Evolutionary conservation across 2,888 invertebrate genomes (phyloP), one percentile per base, ranked within the genome.

Genomic region (Thelaira solivaga): DNA sequence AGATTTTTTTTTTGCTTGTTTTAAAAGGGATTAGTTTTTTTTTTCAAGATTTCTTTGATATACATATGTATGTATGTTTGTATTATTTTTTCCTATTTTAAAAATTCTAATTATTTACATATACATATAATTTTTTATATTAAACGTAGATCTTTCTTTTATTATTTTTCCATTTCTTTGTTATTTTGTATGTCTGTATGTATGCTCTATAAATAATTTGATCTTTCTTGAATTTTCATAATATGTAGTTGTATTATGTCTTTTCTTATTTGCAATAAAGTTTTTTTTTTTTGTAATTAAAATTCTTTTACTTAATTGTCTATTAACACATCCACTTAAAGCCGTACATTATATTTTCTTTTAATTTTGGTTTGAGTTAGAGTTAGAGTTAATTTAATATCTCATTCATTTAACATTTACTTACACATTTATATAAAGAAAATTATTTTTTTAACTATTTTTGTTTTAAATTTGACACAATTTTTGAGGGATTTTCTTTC

Each of bases 201-300:
- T 10, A 41, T 61, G 64, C 39, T 26, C 78, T 78, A 78, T 69
- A 78, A 78, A 78, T 78, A 74, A 78, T 74, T 74, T 78, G 78
- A 78, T 78, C 78, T 78, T 78, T 78, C 78, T 69, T 78, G 78
- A 78, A 78, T 78, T 78, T 78, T 74, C 78, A 74, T 78, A 78
- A 74, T 73, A n/a, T n/a, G n/a, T n/a, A 61, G 18, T 49, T 72
- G 26, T 39, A 43, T 72, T 71, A 51, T 51, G n/a, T 59, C 10
- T 36, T 45, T 71, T 57, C 13, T 59, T 51, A 16, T 43, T 49
- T 47, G 8, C 29, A 65, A 71, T 39, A 65, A 64, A 61, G 43
- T 64, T 36, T 43, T 18, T 39, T 39, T 34, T 41, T 29, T 61
- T 45, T 49, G 4, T 69, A n/a, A n/a, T 57, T 75, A 53, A 67